Percentiles rank a stretch among this genome's conserved stretches.
phyloP scores from a whole-genome alignment of 2,113 vertebrate species.

The Rhabdornis inornatus region DNA sequence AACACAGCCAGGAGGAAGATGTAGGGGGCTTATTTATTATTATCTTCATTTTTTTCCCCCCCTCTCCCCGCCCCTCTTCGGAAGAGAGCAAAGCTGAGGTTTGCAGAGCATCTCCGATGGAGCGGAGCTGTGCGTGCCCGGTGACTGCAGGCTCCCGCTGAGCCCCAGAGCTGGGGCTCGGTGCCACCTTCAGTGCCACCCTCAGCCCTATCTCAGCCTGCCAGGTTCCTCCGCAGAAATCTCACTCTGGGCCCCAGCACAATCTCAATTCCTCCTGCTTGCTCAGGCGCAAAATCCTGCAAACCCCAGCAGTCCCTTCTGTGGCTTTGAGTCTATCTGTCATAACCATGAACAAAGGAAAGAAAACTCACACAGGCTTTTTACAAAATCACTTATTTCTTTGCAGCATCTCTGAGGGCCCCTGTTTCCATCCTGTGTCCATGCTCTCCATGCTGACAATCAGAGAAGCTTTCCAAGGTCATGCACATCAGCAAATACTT shows the following conservation, averaged over 20 bases:
- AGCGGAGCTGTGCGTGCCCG: neutral
- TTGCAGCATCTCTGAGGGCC: neutral
- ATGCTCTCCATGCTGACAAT: neutral
- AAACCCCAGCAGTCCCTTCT: neutral
- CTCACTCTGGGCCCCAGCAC: neutral
- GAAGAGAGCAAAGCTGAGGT: neutral
- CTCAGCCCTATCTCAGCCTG: neutral
- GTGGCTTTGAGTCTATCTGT: neutral
- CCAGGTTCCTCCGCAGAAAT: neutral
- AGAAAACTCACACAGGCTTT: neutral
- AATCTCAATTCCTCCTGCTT: neutral
- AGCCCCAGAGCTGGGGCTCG: rapidly evolving
- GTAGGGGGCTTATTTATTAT: neutral
- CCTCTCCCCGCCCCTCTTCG: neutral
- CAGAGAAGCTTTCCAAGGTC: neutral
- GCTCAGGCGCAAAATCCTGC: neutral
- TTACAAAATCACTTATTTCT: neutral
- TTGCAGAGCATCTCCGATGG: neutral
- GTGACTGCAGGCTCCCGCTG: rapidly evolving
- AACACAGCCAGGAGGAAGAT: neutral
- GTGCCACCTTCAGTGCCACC: neutral
- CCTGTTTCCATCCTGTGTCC: neutral
- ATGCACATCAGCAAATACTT: neutral
- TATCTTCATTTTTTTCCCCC: neutral
- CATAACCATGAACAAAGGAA: neutral